Evolutionary conservation across 2,113 vertebrate genomes (phyloP), one percentile per base, ranked within the genome.

Genomic region (Saccopteryx leptura): DNA sequence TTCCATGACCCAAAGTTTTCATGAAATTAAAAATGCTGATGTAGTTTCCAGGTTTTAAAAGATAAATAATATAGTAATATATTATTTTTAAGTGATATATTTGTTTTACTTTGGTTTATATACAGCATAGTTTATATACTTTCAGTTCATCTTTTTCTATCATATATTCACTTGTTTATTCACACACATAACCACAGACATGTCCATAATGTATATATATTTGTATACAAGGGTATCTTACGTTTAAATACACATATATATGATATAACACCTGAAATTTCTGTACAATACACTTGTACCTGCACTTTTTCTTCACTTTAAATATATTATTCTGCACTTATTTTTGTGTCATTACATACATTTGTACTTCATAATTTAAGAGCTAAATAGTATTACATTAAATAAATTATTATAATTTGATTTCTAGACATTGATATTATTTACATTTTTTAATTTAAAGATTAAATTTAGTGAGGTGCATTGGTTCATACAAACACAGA

Each of bases 1-100:
- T 91, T 74, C 11, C 4, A 23, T 80, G 26, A 90, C 54, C 39
- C 19, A 33, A 50, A 50, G 23, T 28, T 91, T 66, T 81, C 28
- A 39, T 87, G 66, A 87, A 81, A 81, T 91, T 81, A 81, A 95
- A 78, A 84, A 23, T 81, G 7, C 15, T 72, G 48, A 56, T 81
- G 23, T 58, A 80, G 48, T 39, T 91, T 80, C 33, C 6, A 71
- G 50, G 15, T 80, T 81, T 66, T 81, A 91, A 50, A 58, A 54
- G 74, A 58, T 72, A 56, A 72, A 1, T 48, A 85, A 48, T 69
- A n/a, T 85, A 15, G 18, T n/a, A 91, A 66, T 63, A 21, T 13
- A 69, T 84, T 71, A 87, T 13, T 72, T 79, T 88, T 17, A 78
- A 83, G 14, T 84, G 5, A 15, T 58, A 39, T 31, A 7, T 69